Base-by-base conservation (phyloP, 2,113 vertebrate genomes). In the Madoqua kirkii region DNA sequence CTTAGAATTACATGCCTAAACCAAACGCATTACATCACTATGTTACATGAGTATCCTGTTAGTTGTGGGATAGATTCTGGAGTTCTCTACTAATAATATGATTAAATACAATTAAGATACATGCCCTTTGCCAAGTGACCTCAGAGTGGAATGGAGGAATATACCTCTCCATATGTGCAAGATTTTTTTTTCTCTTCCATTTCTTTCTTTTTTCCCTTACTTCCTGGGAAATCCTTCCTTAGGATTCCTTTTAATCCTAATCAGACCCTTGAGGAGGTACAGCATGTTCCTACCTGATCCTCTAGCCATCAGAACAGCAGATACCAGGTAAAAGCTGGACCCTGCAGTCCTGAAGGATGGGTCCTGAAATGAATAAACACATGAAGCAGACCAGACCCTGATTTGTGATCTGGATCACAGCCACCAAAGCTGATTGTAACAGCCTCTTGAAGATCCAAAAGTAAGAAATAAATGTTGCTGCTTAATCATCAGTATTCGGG, bases 201-300 rank as follows among this genome's bases (percentile, higher is more conserved):
- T 62, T 45, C 40, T 79, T 67, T 31, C 15, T 81, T 79, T 36
- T 11, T 54, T 55, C 25, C 31, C 57, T 92, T 43, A 31, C 2
- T 84, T 88, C 40, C 60, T 84, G 84, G 31, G 60, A 89, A 89
- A 78, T 27, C 27, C 23, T 86, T 86, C 91, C 54, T 88, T n/a
- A 15, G 40, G 60, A 45, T 93, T 82, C 13, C 36, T 87, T 85
- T 89, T 45, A 17, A 10, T 59, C 36, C 25, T 55, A 64, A 50
- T 74, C 78, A 87, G 48, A 59, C 13, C 6, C 55, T 81, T 64
- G 12, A 50, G 88, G 23, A 71, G 31, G 3, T 59, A 78, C 1
- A 85, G 27, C 19, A 52, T 50, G 17, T 54, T n/a, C 78, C 50
- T 23, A 95, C 25, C 48, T 78, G 23, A 25, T 78, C 23, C 60